These are phyloP conservation scores for Paedocypris micromegethes DNA, from an alignment of 2,797 vertebrate species.

Conservation along the genomic window DNA sequence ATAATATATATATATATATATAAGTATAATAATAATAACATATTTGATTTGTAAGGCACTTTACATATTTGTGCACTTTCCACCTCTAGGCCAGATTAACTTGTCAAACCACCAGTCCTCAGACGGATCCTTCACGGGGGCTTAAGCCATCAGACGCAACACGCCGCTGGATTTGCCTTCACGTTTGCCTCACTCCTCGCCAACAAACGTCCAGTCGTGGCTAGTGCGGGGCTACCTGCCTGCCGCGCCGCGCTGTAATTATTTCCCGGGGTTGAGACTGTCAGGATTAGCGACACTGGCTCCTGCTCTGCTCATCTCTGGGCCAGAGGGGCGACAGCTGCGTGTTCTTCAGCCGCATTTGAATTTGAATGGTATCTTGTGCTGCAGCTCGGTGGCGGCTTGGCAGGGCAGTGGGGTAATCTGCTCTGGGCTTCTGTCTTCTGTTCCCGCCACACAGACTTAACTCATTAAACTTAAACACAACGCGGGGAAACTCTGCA, in stretches of 20 bases:
- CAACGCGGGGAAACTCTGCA: conserved; percentile 69
- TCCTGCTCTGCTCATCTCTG: conserved; percentile 86
- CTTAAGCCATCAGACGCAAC: conserved; percentile 26
- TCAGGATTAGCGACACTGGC: conserved; percentile 74
- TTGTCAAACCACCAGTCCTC: conserved; percentile 72
- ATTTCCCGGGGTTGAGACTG: conserved; percentile 76
- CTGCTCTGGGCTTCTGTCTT: conserved; percentile 81
- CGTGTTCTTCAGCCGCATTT: conserved; percentile 84
- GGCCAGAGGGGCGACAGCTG: conserved; percentile 86
- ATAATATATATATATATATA: too few relatives aligned
- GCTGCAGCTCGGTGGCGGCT: conserved; percentile 78
- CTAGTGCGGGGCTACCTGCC: conserved; percentile 31
- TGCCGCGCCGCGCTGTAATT: conserved; percentile 70
- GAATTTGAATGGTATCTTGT: conserved; percentile 88
- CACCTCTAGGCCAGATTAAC: conserved; percentile 67
- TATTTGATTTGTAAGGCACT: too few relatives aligned
- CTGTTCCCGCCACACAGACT: conserved; percentile 80
- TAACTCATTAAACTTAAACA: conserved; percentile 87
- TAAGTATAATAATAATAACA: too few relatives aligned
- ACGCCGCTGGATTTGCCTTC: conserved; percentile 56
- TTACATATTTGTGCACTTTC: conserved; percentile 50
- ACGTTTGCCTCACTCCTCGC: conserved; percentile 13
- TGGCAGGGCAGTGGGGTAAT: conserved; percentile 84
- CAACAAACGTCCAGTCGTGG: neutral
- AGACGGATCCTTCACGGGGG: conserved; percentile 68